Evolutionary conservation across 2,113 vertebrate species (phyloP).

Genomic region (Scophthalmus maximus): DNA sequence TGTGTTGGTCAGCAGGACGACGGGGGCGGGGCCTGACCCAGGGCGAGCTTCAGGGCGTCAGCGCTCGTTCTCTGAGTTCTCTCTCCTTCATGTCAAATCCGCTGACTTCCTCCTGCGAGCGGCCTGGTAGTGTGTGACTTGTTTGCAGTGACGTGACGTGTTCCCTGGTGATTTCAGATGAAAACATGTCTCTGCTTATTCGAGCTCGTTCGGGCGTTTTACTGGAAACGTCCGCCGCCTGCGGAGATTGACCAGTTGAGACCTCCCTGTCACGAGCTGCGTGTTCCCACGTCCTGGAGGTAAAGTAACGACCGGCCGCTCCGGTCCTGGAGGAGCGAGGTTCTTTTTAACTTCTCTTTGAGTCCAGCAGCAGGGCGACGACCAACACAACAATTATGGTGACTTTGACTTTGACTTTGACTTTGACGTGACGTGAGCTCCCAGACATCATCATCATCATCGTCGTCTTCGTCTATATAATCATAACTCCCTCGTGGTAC

Average conservation of each 20-base stretch:
- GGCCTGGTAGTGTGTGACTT: not conserved
- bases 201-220: too few relatives aligned
- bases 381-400: slow-evolving; percentile 68
- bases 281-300: slow-evolving; percentile 44
- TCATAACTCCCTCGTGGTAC: slow-evolving; percentile 55
- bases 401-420: too few relatives aligned
- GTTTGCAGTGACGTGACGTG: not conserved
- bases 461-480: slow-evolving; percentile 42
- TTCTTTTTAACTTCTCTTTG: slow-evolving; percentile 59
- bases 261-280: slow-evolving; percentile 11
- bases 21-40: too few relatives aligned
- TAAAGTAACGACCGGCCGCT: slow-evolving; percentile 46
- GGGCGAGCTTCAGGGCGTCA: too few relatives aligned
- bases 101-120: too few relatives aligned
- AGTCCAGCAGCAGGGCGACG: slow-evolving; percentile 42
- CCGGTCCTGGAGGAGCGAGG: slow-evolving; percentile 56
- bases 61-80: too few relatives aligned
- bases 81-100: too few relatives aligned
- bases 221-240: too few relatives aligned
- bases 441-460: slow-evolving; percentile 65
- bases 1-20: too few relatives aligned
- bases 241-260: too few relatives aligned
- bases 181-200: not conserved
- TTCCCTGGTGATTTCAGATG: not conserved
- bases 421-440: slow-evolving; percentile 61